Percentiles rank a stretch among this genome's conserved stretches.
These are phyloP conservation scores for Chymomyza procnemis DNA, from an alignment of 2,888 invertebrate species.

Conservation along the genomic window DNA sequence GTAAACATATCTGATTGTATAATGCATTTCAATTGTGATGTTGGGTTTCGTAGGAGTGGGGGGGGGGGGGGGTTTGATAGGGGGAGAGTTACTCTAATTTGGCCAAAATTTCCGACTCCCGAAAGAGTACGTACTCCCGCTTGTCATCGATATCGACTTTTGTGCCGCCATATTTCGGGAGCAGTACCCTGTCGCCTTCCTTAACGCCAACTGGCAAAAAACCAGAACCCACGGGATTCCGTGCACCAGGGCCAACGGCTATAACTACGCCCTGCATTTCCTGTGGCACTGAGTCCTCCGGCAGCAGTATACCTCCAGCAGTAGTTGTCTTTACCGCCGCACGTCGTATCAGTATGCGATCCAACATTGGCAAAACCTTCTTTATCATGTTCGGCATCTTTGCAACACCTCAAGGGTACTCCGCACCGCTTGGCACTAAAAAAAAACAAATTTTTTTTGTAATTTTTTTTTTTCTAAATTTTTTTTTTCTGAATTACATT, in stretches of 20 bases:
- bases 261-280: slow-evolving; percentile 94
- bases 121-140: slow-evolving; percentile 94
- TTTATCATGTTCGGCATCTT: slow-evolving; percentile 77
- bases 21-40: too few species aligned
- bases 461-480: not conserved
- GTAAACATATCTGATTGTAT: too few species aligned
- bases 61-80: too few species aligned
- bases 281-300: slow-evolving; percentile 96
- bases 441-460: not conserved
- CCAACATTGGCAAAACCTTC: slow-evolving; percentile 91
- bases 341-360: slow-evolving; percentile 94
- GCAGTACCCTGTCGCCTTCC: slow-evolving; percentile 94
- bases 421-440: not conserved
- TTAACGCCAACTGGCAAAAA: slow-evolving; percentile 87
- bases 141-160: slow-evolving; percentile 94
- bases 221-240: slow-evolving; percentile 92
- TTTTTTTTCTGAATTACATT: not conserved
- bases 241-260: slow-evolving; percentile 93
- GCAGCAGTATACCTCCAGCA: slow-evolving; percentile 96
- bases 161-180: slow-evolving; percentile 98
- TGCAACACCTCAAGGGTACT: too few species aligned
- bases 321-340: slow-evolving; percentile 93
- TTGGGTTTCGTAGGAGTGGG: too few species aligned
- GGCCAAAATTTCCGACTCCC: slow-evolving; percentile 96
- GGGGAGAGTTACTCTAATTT: slow-evolving; percentile 86